These are phyloP conservation scores for Oenanthe melanoleuca DNA, from an alignment of 2,113 vertebrate genomes.

Conservation along the genomic window DNA sequence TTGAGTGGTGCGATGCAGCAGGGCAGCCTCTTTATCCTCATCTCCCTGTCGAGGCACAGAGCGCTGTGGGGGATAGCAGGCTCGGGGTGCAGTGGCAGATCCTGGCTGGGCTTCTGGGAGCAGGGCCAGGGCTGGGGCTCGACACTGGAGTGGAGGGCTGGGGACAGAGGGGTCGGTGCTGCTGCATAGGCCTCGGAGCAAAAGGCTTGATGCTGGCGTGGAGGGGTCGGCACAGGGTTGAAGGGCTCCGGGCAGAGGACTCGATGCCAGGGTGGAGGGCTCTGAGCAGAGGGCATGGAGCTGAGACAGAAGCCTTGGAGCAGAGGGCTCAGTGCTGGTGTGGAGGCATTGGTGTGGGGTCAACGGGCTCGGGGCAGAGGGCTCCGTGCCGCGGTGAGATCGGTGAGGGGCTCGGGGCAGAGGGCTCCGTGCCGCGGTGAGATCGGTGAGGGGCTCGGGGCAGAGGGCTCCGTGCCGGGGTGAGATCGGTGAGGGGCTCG, in stretches of 20 bases:
- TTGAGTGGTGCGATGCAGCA: neutral
- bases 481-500: too few species aligned
- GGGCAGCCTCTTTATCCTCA: neutral
- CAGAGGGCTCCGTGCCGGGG: neutral
- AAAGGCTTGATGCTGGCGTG: neutral
- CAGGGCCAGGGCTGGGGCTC: too few species aligned
- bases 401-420: too few species aligned
- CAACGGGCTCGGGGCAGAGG: neutral
- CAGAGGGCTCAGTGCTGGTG: neutral
- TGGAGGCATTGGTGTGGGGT: neutral
- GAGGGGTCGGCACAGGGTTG: neutral
- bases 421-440: neutral
- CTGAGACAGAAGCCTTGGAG: neutral
- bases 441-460: too few species aligned
- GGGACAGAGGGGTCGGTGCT: neutral
- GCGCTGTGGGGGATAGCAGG: fast-evolving
- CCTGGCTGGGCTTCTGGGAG: neutral
- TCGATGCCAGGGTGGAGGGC: neutral
- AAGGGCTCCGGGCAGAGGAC: neutral
- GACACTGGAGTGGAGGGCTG: too few species aligned
- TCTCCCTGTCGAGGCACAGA: neutral
- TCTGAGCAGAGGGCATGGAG: neutral
- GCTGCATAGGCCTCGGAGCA: neutral
- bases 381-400: neutral
- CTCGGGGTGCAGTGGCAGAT: neutral